Percentiles rank a stretch among this genome's conserved stretches.
Evolutionary conservation across 2,113 vertebrate genomes (phyloP).

Genomic region (Albula glossodonta): DNA sequence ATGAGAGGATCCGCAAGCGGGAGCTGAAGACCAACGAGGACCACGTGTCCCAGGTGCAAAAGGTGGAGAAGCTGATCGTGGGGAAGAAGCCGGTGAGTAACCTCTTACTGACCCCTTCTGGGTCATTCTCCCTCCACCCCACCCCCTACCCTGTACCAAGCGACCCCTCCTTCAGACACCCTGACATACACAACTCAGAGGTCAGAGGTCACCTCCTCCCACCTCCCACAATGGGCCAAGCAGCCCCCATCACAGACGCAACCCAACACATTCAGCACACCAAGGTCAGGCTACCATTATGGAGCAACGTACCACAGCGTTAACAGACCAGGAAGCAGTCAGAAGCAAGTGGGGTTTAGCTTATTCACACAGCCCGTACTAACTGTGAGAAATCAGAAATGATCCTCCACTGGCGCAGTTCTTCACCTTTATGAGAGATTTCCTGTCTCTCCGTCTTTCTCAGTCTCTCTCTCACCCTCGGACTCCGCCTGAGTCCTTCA

Average conservation of each 20-base stretch:
- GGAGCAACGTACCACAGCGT: background rate
- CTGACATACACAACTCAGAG: slow-evolving; percentile 13
- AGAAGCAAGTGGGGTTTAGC: background rate
- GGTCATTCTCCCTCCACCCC: slow-evolving; percentile 23
- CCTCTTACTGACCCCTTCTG: background rate
- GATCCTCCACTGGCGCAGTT: slow-evolving; percentile 15
- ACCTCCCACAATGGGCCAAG: slow-evolving; percentile 16
- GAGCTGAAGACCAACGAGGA: slow-evolving; percentile 96
- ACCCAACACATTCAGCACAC: slow-evolving; percentile 11
- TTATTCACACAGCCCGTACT: slow-evolving; percentile 20
- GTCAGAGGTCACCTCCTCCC: slow-evolving; percentile 2
- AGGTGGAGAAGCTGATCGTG: slow-evolving; percentile 96
- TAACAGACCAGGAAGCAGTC: slow-evolving; percentile 25
- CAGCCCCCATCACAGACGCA: slow-evolving; percentile 23
- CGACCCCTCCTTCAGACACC: slow-evolving; percentile 17
- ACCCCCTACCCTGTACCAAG: slow-evolving; percentile 20
- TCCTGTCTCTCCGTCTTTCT: slow-evolving; percentile 23
- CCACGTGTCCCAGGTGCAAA: slow-evolving; percentile 96
- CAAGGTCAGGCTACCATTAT: slow-evolving; percentile 26
- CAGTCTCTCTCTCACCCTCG: slow-evolving; percentile 39
- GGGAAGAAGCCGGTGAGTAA: slow-evolving; percentile 91
- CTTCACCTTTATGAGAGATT: slow-evolving; percentile 18
- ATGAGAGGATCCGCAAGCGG: slow-evolving; percentile 91
- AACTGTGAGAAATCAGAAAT: slow-evolving; percentile 1
- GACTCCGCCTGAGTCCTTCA: slow-evolving; percentile 41